Evolutionary conservation across 2,797 vertebrate species (phyloP).

Genomic region (Muraenolepis orangiensis): DNA sequence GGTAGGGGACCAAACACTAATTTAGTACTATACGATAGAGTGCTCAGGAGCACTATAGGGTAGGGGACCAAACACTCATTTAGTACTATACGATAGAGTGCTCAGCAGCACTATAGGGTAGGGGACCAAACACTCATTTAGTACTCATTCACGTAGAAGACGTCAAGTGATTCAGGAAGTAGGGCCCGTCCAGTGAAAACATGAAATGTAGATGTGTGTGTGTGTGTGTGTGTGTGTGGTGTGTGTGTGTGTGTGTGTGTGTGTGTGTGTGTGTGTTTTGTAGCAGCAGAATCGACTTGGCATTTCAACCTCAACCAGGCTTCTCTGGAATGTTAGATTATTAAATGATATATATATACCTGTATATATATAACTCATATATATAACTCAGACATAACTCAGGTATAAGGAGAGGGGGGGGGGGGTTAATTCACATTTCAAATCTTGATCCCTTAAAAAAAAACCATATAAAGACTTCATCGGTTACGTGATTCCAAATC

Average conservation of each 20-base stretch:
- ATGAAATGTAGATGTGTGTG: conserved; percentile 42
- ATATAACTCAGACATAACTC: neutral
- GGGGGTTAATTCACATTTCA: neutral
- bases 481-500: neutral
- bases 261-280: conserved; percentile 49
- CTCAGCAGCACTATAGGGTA: no score
- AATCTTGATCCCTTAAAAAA: neutral
- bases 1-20: no score
- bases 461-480: neutral
- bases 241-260: conserved; percentile 54
- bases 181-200: conserved; percentile 48
- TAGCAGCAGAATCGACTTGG: neutral
- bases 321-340: neutral
- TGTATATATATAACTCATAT: no score
- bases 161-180: conserved; percentile 53
- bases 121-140: neutral
- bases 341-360: neutral
- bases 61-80: neutral
- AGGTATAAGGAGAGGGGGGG: no score
- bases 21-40: no score
- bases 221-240: conserved; percentile 49
- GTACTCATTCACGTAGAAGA: neutral
- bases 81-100: no score
- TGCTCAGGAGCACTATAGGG: no score
- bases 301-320: neutral